phyloP scores from a whole-genome alignment of 2,797 vertebrate species.

The Meriones psammophilus region DNA sequence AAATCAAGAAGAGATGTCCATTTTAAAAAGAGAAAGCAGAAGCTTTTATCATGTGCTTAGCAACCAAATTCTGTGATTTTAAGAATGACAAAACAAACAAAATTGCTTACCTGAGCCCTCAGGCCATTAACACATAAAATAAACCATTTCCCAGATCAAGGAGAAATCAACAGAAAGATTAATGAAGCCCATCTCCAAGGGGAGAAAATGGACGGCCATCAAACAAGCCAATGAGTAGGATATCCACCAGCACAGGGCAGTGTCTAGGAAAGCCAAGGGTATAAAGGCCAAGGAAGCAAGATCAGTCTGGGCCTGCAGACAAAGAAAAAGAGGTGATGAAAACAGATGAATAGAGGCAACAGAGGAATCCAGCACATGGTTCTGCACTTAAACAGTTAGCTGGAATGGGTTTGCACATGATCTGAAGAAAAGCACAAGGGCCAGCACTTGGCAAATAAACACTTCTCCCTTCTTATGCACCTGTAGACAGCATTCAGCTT shows the following conservation, averaged over 20 bases:
- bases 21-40: slow-evolving; percentile 57
- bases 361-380: slow-evolving; percentile 74
- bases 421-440: slow-evolving; percentile 57
- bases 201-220: slow-evolving; percentile 80
- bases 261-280: slow-evolving; percentile 94
- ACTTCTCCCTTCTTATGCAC: slow-evolving; percentile 46
- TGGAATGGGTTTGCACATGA: slow-evolving; percentile 39
- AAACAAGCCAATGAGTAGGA: slow-evolving; percentile 89
- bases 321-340: slow-evolving; percentile 89
- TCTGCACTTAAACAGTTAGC: slow-evolving; percentile 64
- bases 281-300: slow-evolving; percentile 93
- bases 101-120: slow-evolving; percentile 77
- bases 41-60: neutral
- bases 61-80: slow-evolving; percentile 61
- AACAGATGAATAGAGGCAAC: slow-evolving; percentile 83
- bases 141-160: slow-evolving; percentile 68
- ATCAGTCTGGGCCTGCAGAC: slow-evolving; percentile 92
- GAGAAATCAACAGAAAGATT: slow-evolving; percentile 79
- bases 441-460: slow-evolving; percentile 13
- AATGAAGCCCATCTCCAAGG: slow-evolving; percentile 70
- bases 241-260: slow-evolving; percentile 94
- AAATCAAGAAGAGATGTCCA: slow-evolving; percentile 56
- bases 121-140: slow-evolving; percentile 56
- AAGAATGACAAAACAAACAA: slow-evolving; percentile 60
- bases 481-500: neutral